Conservation (phyloP, 2,113 vertebrate genomes). For the Hymenochirus boettgeri region DNA sequence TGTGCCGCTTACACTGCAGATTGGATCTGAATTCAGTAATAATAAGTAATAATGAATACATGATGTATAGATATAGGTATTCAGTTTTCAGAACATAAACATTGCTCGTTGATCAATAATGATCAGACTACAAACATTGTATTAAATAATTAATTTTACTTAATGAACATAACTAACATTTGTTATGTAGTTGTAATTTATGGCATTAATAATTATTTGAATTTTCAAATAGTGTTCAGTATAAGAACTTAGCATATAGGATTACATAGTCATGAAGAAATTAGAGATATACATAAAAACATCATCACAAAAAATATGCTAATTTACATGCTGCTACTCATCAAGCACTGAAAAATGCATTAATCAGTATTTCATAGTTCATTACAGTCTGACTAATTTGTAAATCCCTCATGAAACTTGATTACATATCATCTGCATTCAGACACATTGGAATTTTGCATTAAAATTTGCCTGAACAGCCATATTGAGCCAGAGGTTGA, state of each 20-base stretch:
- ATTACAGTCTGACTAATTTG: slow-evolving; percentile 82
- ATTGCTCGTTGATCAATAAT: too few relatives aligned
- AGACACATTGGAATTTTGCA: slow-evolving; percentile 75
- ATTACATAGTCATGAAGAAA: not conserved
- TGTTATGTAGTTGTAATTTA: too few relatives aligned
- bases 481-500: slow-evolving; percentile 10
- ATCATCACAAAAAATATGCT: slow-evolving; percentile 50
- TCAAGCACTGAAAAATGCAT: slow-evolving; percentile 75
- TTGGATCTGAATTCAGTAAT: too few relatives aligned
- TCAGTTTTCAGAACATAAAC: too few relatives aligned
- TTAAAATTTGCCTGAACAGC: slow-evolving; percentile 65
- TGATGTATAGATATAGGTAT: too few relatives aligned
- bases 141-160: too few relatives aligned
- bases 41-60: too few relatives aligned
- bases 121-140: too few relatives aligned
- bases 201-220: too few relatives aligned
- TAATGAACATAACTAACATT: too few relatives aligned
- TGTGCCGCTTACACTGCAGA: too few relatives aligned
- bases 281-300: slow-evolving; percentile 27
- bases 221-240: not conserved
- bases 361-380: slow-evolving; percentile 85
- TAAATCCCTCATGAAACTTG: slow-evolving; percentile 81
- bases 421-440: slow-evolving; percentile 71
- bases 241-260: not conserved
- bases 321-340: slow-evolving; percentile 67